phyloP scores from a whole-genome alignment of 35 echinoderm and acorn worm species.

The Lytechinus pictus region DNA sequence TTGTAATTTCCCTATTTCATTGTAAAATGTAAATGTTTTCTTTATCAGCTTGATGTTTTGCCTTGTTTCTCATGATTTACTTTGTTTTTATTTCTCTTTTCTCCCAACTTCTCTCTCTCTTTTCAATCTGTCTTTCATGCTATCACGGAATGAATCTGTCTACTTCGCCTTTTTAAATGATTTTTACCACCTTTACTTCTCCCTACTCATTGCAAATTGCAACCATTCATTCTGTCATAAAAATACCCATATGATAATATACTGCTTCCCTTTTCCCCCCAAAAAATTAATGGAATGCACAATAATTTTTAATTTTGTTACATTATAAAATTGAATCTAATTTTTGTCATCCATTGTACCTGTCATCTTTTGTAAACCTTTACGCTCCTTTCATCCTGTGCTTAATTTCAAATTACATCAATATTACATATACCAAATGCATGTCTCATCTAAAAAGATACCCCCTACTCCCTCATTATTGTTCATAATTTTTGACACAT shows the following conservation, averaged over 20 bases:
- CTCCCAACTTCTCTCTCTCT: not conserved
- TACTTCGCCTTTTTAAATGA: not conserved
- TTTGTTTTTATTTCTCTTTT: conserved; percentile 5
- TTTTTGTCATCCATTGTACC: not conserved
- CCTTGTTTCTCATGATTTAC: not conserved
- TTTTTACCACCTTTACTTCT: not conserved
- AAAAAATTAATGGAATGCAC: too few relatives aligned
- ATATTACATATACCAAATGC: not conserved
- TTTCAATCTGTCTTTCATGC: not conserved
- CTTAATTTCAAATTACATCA: not conserved
- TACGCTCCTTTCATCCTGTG: not conserved
- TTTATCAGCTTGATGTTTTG: not conserved
- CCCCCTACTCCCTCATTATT: too few relatives aligned
- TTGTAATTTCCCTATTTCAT: not conserved
- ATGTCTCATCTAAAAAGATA: too few relatives aligned
- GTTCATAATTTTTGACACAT: not conserved
- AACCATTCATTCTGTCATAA: not conserved
- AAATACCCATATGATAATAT: not conserved
- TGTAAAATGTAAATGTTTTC: not conserved
- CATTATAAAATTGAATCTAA: too few relatives aligned
- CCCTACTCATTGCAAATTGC: not conserved
- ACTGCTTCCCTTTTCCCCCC: not conserved
- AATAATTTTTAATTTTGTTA: too few relatives aligned
- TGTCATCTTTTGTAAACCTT: not conserved
- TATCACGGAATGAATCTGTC: not conserved